These are phyloP conservation scores for Lamprotornis superbus DNA, from an alignment of 2,113 vertebrate genomes.

Conservation along the genomic window DNA sequence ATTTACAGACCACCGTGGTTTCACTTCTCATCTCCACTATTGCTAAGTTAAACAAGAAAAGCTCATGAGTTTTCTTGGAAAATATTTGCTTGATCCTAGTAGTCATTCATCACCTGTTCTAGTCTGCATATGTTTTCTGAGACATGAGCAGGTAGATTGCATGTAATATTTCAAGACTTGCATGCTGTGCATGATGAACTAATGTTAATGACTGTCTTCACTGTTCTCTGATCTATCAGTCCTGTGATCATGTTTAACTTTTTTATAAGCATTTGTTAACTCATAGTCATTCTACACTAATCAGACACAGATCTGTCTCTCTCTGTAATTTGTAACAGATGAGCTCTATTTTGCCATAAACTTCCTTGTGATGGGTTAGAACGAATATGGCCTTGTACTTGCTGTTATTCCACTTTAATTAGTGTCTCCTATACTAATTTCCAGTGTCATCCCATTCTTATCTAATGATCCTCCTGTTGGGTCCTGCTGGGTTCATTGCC, in stretches of 20 bases:
- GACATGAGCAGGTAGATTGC: neutral
- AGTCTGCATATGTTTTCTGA: neutral
- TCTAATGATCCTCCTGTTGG: neutral
- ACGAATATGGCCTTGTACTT: neutral
- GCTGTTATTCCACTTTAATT: neutral
- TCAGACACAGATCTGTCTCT: neutral
- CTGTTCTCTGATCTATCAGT: neutral
- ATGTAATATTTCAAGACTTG: neutral
- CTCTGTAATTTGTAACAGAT: neutral
- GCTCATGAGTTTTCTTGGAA: neutral
- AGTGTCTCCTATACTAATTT: neutral
- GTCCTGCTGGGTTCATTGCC: neutral
- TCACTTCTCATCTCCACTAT: neutral
- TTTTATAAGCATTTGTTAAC: neutral
- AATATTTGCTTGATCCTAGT: neutral
- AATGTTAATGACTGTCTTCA: neutral
- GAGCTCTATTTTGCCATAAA: neutral
- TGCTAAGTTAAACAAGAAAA: neutral
- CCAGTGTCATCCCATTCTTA: neutral
- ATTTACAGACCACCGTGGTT: neutral
- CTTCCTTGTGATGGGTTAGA: neutral
- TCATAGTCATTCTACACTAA: neutral
- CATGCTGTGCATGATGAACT: neutral
- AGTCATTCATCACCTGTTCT: neutral
- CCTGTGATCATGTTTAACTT: neutral